Evolutionary conservation across 1,140 invertebrate genomes (phyloP), one percentile per base, ranked within the genome.

Genomic region (Aphis gossypii): DNA sequence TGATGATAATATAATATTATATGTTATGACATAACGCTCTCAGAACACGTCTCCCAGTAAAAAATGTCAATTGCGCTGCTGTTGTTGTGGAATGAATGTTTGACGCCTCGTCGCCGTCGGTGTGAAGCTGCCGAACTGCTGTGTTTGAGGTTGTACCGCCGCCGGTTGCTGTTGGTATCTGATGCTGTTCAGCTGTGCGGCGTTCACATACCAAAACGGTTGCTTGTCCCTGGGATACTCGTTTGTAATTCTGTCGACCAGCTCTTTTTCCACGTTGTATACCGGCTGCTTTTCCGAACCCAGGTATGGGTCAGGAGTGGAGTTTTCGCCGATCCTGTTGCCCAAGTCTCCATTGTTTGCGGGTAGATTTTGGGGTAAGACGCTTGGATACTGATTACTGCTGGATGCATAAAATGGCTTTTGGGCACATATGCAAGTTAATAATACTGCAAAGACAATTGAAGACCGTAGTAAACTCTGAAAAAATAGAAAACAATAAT

Each of bases 161-260:
- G 20, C 88, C 3, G n/a, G 51, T 30, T 90, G 88, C 44, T 48
- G 91, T 54, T 60, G 91, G 35, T 92, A 35, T 51, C 41, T 92
- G 21, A 51, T 38, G 9, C 21, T 48, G 76, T 92, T 56, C 23
- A 92, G 7, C 35, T 41, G n/a, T 35, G 41, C 76, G 1, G 91
- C 91, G 6, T 92, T 92, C n/a, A 92, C 68, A 38, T 38, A 92
- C 91, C 68, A 82, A 51, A 92, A 92, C 41, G 91, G 91, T 38
- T 92, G 91, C 21, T 92, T 92, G 44, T 92, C 91, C 48, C 30
- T 41, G 4, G 56, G 90, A 82, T 76, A 82, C 14, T 83, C 44
- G 23, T 20, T 76, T 54, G 83, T 84, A 30, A 92, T 54, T n/a
- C 91, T 35, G 20, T 83, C 68, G 5, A 92, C 46, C 46, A 48